These are phyloP conservation scores for Saccostrea cuccullata DNA, from an alignment of 1,140 invertebrate species.

Conservation along the genomic window DNA sequence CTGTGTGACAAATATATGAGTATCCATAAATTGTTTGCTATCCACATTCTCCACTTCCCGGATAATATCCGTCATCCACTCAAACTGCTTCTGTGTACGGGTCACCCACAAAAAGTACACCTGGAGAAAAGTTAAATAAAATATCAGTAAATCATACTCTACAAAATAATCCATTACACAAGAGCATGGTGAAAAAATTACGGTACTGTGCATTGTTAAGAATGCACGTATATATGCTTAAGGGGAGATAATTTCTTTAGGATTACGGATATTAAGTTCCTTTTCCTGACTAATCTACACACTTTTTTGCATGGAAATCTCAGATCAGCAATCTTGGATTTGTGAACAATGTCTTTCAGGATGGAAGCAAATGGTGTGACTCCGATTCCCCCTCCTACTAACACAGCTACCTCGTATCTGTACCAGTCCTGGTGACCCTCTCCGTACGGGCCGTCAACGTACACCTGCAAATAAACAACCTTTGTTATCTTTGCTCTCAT, in stretches of 20 bases:
- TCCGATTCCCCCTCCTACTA: constrained; percentile 99
- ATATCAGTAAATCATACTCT: too few relatives aligned
- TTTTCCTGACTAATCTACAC: not conserved
- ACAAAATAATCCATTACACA: too few relatives aligned
- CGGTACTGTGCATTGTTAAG: too few relatives aligned
- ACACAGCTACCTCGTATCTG: constrained; percentile 88
- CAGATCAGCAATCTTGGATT: constrained; percentile 58
- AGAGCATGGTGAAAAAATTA: too few relatives aligned
- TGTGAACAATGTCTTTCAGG: constrained; percentile 81
- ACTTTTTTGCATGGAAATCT: constrained; percentile 73
- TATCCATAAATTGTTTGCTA: constrained; percentile 96
- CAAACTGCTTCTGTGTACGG: constrained; percentile 98
- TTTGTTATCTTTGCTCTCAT: too few relatives aligned
- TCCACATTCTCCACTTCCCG: constrained; percentile 97
- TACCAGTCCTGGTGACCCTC: constrained; percentile 99
- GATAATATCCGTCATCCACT: constrained; percentile 99
- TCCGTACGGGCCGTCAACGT: constrained; percentile 98
- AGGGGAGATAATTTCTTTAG: too few relatives aligned
- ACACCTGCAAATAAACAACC: constrained; percentile 78
- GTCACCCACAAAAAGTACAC: constrained; percentile 99
- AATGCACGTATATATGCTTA: too few relatives aligned
- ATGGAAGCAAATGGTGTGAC: constrained; percentile 99
- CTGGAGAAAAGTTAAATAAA: constrained; percentile 78
- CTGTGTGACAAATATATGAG: constrained; percentile 99
- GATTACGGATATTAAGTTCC: too few relatives aligned